Evolutionary conservation across 1,140 invertebrate species (phyloP), one percentile per base, ranked within the genome.

Genomic region (Nephila pilipes): DNA sequence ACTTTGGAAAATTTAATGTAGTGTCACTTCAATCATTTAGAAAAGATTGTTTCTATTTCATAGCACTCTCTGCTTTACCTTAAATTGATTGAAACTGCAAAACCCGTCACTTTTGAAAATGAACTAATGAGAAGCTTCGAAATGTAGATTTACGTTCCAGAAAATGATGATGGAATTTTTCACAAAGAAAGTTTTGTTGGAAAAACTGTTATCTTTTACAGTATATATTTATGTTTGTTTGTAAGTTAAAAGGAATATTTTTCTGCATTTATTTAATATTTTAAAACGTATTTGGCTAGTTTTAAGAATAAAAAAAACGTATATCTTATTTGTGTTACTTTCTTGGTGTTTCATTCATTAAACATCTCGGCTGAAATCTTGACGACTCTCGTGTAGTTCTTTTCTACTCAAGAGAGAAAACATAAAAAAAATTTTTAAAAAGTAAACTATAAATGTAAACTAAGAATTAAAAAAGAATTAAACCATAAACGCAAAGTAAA

Each of bases 231-330:
- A 83, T 81, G 79, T 92, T 58, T 93, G 69, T 93, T 75, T 79
- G 81, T 58, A 79, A 87, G 29, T 93, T 79, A 20, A 87, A 87
- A 60, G 57, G 25, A 92, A 81, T 87, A 93, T 91, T 91, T 91
- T 91, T 91, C 63, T 85, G 91, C 69, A 93, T 93, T 93, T 92
- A 57, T 93, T 87, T 93, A 36, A 87, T 93, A 87, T 29, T 93
- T 87, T 93, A n/a, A 87, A 79, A 87, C 57, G 32, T 63, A 93
- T 87, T 93, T 93, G 83, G 83, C 83, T 93, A 87, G 58, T 87
- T 87, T 93, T 87, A 58, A 90, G 63, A 93, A 93, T 79, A 75
- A 60, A 87, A 93, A 91, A 32, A 29, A 75, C 18, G 16, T 32
- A 57, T 32, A 38, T 85, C n/a, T 32, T 85, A 55, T 85, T 85